Percentiles rank a stretch among this genome's conserved stretches.
These are phyloP conservation scores for Australoheros scitulus DNA, from an alignment of 2,113 vertebrate species.

Conservation along the genomic window DNA sequence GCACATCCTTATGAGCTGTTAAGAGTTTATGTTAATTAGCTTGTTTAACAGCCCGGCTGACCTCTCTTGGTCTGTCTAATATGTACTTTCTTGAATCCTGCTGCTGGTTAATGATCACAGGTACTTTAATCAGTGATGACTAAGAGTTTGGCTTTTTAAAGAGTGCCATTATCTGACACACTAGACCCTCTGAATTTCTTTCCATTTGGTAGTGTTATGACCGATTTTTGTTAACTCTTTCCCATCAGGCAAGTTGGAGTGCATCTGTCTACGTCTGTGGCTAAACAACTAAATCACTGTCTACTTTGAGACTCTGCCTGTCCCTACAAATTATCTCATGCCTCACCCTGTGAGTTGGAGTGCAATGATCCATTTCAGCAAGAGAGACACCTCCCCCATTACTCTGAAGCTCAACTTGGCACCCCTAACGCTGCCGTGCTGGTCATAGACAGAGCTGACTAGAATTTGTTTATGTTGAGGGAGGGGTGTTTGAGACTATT, in stretches of 20 bases:
- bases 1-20: constrained; percentile 58
- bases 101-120: constrained; percentile 51
- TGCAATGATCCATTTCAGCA: constrained; percentile 72
- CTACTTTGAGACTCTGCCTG: constrained; percentile 61
- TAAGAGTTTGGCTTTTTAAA: constrained; percentile 52
- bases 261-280: constrained; percentile 31
- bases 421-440: constrained; percentile 39
- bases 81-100: constrained; percentile 51
- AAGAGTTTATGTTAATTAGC: constrained; percentile 69
- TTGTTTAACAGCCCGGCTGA: constrained; percentile 66
- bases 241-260: constrained; percentile 11
- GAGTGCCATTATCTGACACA: constrained; percentile 35
- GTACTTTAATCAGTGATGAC: constrained; percentile 53
- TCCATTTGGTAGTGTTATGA: constrained; percentile 17
- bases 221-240: constrained; percentile 45
- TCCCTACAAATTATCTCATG: constrained; percentile 69
- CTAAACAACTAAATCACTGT: constrained; percentile 60
- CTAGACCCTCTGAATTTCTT: neutral
- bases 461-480: constrained; percentile 21
- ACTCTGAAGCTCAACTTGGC: constrained; percentile 53
- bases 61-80: constrained; percentile 53
- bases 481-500: constrained; percentile 36
- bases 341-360: constrained; percentile 62
- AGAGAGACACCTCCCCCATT: constrained; percentile 63
- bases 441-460: constrained; percentile 32